Evolutionary conservation across 2,888 invertebrate genomes (phyloP), one percentile per base, ranked within the genome.

Genomic region (Temnothorax unifasciatus): DNA sequence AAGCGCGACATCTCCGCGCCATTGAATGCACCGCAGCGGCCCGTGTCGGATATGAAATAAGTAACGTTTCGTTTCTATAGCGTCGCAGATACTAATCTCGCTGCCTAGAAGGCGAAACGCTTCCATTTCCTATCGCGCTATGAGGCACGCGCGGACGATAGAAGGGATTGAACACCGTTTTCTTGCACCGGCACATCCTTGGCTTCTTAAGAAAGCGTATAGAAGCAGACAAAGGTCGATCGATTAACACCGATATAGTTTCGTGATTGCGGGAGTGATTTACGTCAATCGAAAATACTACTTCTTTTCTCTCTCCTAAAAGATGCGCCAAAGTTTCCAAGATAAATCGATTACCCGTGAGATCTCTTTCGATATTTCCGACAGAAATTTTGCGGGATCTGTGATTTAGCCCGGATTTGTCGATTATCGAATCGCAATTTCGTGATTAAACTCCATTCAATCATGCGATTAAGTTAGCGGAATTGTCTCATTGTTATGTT

Each of bases 11-110:
- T 83, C 88, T 54, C 64, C 59, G 61, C 57, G 64, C 85, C 59
- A 90, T 89, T 90, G 74, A 66, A 73, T 59, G 44, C 61, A 57
- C 63, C 73, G 64, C 47, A 25, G n/a, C 81, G 64, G 47, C 57
- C 57, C 64, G 52, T 66, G 79, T 83, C 84, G 81, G n/a, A 74
- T 69, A 64, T 83, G 85, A 85, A 87, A 90, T 90, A 85, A 89
- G 87, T 84, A 89, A 89, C 85, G 82, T 85, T 87, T 84, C 90
- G 77, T 81, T 64, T 57, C 84, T 77, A 61, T 76, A 79, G 77
- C 29, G 15, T 18, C 34, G 11, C 52, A 88, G 90, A 90, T 89
- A 90, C 83, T 85, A 85, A 89, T 89, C 90, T 89, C 63, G 79
- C 71, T 59, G 57, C 88, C 79, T 84, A 41, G 73, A 18, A 71